Percentiles rank a stretch among this genome's conserved stretches.
Conservation (phyloP, 1,140 invertebrate genomes). For the Melipona quadrifasciata region DNA sequence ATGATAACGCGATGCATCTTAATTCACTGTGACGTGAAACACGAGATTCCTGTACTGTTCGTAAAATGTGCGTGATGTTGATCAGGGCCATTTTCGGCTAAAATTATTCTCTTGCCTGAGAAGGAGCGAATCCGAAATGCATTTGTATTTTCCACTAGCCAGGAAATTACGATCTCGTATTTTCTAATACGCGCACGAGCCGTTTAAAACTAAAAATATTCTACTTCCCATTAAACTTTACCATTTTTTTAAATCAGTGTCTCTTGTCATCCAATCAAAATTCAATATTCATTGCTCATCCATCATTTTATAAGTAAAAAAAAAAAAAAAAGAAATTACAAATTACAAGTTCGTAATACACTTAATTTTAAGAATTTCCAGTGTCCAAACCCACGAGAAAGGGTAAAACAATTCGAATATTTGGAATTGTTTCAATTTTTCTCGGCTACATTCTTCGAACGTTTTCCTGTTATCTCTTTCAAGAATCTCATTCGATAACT, state of each 20-base stretch:
- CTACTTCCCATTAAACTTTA: not conserved
- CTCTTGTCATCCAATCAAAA: no score
- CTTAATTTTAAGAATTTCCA: not conserved
- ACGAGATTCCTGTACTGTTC: not conserved
- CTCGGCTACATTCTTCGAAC: not conserved
- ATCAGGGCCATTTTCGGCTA: not conserved
- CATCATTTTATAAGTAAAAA: no score
- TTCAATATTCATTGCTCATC: no score
- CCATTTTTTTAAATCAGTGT: no score
- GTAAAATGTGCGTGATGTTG: not conserved
- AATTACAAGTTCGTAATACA: no score
- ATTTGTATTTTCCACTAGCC: constrained; percentile 6
- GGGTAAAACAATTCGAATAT: not conserved
- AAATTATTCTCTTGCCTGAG: not conserved
- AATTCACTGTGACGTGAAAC: not conserved
- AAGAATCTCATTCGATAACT: not conserved
- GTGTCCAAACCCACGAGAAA: not conserved
- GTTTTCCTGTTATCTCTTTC: not conserved
- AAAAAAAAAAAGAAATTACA: no score
- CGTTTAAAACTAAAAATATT: not conserved
- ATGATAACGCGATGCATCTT: not conserved
- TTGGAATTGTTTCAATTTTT: no score
- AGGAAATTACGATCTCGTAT: not conserved
- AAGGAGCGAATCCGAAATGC: not conserved
- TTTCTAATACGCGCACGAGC: not conserved